phyloP scores from a whole-genome alignment of 2,888 invertebrate species.

The Dicyrtomina minuta region DNA sequence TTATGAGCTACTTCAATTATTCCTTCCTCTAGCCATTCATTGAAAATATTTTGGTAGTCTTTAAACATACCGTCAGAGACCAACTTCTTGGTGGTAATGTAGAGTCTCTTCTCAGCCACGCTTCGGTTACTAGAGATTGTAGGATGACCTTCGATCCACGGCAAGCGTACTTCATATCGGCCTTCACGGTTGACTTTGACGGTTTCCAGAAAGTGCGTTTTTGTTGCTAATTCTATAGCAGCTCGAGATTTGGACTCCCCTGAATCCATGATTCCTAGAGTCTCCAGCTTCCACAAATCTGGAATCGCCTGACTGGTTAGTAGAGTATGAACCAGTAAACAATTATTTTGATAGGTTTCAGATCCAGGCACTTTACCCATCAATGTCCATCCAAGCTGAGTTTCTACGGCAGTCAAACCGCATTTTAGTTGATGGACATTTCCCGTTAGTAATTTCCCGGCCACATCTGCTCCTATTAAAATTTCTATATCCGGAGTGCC shows the following conservation, averaged over 20 bases:
- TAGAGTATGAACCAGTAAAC: no score
- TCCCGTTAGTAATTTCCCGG: slow-evolving; percentile 9
- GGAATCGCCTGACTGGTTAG: no score
- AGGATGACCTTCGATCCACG: no score
- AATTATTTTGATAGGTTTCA: no score
- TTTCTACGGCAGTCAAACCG: slow-evolving; percentile 17
- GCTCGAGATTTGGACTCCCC: no score
- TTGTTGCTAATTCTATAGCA: not conserved
- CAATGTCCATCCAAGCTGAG: slow-evolving; percentile 26
- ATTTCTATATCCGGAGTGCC: not conserved
- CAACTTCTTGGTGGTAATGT: not conserved
- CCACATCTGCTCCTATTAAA: slow-evolving; percentile 14
- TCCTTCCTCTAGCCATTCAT: slow-evolving; percentile 4
- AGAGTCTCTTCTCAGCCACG: slow-evolving; percentile 1
- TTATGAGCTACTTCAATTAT: slow-evolving; percentile 6
- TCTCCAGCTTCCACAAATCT: no score
- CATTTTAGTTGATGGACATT: not conserved
- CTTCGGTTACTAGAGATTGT: no score
- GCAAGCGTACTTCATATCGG: no score
- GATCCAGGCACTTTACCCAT: slow-evolving; percentile 8
- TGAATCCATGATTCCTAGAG: no score
- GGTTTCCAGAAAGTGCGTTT: not conserved
- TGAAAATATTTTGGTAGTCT: not conserved
- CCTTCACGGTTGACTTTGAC: no score
- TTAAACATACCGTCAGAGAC: not conserved